These are phyloP conservation scores for Sebastiscus tertius DNA, from an alignment of 2,797 vertebrate species.

Conservation along the genomic window DNA sequence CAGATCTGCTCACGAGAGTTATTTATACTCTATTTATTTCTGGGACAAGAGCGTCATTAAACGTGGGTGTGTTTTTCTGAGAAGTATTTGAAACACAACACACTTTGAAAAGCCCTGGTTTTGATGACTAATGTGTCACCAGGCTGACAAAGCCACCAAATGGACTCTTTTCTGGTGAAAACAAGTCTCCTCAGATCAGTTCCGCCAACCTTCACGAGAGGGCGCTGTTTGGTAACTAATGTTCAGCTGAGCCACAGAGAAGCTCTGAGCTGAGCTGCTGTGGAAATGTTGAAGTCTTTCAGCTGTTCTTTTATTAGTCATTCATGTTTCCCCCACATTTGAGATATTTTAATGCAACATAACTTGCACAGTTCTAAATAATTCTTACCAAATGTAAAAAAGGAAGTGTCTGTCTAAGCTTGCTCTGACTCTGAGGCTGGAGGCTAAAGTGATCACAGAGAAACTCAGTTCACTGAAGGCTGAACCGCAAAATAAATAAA, in stretches of 20 bases:
- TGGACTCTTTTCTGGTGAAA: neutral
- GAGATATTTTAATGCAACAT: neutral
- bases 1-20: neutral
- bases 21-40: neutral
- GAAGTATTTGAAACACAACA: slow-evolving; percentile 1
- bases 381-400: neutral
- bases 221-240: slow-evolving; percentile 78
- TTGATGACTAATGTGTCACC: slow-evolving; percentile 16
- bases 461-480: neutral
- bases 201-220: slow-evolving; percentile 57
- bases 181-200: neutral
- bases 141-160: neutral
- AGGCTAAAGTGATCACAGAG: neutral
- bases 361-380: neutral
- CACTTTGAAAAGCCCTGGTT: neutral
- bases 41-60: neutral
- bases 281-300: neutral
- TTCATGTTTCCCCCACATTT: neutral
- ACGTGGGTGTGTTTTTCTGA: neutral
- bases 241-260: neutral
- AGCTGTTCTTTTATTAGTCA: slow-evolving; percentile 10
- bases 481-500: neutral
- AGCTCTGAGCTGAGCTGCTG: slow-evolving; percentile 7
- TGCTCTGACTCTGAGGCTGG: neutral
- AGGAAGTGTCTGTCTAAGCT: neutral